Evolutionary conservation across 64 coral and sea anemone species (phyloP).

Genomic region (Porites lutea): DNA sequence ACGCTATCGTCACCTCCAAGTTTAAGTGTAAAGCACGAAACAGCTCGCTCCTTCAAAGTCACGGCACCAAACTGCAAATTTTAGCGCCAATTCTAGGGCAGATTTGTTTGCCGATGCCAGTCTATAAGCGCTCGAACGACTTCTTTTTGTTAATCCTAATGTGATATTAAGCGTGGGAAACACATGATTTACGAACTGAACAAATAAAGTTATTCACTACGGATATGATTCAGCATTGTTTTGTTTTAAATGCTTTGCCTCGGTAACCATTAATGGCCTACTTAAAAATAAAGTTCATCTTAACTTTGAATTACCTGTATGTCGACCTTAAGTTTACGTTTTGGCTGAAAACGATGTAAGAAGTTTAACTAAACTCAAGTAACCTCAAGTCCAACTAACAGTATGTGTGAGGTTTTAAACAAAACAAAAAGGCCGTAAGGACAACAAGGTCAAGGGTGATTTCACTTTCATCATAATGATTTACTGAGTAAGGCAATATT

Average conservation of each 20-base stretch:
- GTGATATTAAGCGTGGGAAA: background rate
- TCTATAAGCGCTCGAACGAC: no score
- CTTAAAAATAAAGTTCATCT: no score
- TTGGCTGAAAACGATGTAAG: background rate
- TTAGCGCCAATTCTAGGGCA: no score
- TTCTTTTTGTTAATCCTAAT: background rate
- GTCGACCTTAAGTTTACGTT: background rate
- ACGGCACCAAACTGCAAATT: no score
- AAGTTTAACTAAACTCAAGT: background rate
- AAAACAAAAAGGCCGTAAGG: background rate
- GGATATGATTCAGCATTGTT: background rate
- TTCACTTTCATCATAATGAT: no score
- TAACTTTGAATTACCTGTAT: no score
- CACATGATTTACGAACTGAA: background rate
- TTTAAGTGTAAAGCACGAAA: no score
- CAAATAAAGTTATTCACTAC: background rate
- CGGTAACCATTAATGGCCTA: background rate
- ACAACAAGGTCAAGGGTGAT: no score
- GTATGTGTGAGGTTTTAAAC: background rate
- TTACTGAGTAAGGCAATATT: no score
- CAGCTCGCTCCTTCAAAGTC: no score
- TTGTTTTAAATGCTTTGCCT: background rate
- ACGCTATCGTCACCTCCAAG: no score
- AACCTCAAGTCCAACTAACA: background rate
- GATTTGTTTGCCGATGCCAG: no score